A percentile compares a stretch with the other conserved stretches of the same genome.
phyloP scores from a whole-genome alignment of 2,797 vertebrate species.

The Rhadinocentrus ornatus region DNA sequence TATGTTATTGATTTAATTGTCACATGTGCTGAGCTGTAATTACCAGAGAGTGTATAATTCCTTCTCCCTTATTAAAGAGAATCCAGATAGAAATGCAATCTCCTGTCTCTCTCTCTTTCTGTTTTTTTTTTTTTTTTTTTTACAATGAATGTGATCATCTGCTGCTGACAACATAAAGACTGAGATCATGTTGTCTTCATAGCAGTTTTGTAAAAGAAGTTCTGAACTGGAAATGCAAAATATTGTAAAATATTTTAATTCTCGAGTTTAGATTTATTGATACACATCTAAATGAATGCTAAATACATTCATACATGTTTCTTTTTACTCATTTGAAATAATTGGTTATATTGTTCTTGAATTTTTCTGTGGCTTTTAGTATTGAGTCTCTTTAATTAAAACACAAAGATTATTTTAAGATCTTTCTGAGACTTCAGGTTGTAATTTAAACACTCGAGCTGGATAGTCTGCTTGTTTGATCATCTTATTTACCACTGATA shows the following conservation, averaged over 20 bases:
- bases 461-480: conserved; percentile 50
- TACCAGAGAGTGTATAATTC: neutral
- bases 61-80: neutral
- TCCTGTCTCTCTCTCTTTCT: too few relatives aligned
- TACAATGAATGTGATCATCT: conserved; percentile 8
- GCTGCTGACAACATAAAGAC: neutral
- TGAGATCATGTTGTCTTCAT: conserved; percentile 32
- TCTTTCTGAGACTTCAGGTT: neutral
- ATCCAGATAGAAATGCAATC: neutral
- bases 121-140: neutral
- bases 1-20: neutral
- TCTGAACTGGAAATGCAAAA: neutral
- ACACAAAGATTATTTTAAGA: conserved; percentile 9
- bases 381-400: conserved; percentile 34
- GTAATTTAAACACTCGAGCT: conserved; percentile 23
- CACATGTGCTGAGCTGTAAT: neutral
- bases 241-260: neutral
- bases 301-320: neutral
- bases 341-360: neutral
- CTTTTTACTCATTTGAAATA: neutral
- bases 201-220: conserved; percentile 1
- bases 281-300: neutral
- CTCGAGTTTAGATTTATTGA: neutral
- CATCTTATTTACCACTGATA: conserved; percentile 39
- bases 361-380: neutral